Percentiles rank a stretch among this genome's conserved stretches.
Evolutionary conservation across 2,888 invertebrate species (phyloP).

Genomic region (Leistus spinibarbis): DNA sequence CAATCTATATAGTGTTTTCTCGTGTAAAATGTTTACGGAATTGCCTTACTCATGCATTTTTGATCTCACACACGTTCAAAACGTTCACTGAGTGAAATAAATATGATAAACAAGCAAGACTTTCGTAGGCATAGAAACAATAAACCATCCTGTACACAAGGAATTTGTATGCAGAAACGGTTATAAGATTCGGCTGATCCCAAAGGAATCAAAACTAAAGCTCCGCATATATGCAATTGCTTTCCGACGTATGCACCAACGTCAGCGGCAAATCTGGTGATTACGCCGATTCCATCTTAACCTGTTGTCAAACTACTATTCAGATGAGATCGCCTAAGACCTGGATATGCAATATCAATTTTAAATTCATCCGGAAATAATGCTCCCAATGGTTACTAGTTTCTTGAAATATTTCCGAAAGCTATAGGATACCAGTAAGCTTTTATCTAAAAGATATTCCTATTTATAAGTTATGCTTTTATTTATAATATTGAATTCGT

Average conservation of each 20-base stretch:
- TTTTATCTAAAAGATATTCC: too few relatives aligned
- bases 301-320: constrained; percentile 27
- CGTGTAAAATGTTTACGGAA: constrained; percentile 26
- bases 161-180: not conserved
- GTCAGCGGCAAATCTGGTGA: not conserved
- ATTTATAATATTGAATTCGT: too few relatives aligned
- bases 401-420: too few relatives aligned
- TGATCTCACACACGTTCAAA: constrained; percentile 31
- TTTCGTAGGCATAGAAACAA: not conserved
- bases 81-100: constrained; percentile 28
- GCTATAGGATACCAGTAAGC: too few relatives aligned
- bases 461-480: too few relatives aligned
- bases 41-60: constrained; percentile 27
- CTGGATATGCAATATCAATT: constrained; percentile 29
- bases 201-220: not conserved
- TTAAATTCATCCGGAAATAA: constrained; percentile 21
- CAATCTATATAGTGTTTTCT: constrained; percentile 18
- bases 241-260: not conserved
- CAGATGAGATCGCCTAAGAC: not conserved
- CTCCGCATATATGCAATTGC: not conserved
- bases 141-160: not conserved
- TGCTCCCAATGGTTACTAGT: constrained; percentile 8
- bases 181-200: not conserved
- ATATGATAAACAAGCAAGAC: constrained; percentile 28
- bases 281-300: constrained; percentile 18